These are phyloP conservation scores for Petrolisthes cinctipes DNA, from an alignment of 2,888 invertebrate species.

Conservation along the genomic window DNA sequence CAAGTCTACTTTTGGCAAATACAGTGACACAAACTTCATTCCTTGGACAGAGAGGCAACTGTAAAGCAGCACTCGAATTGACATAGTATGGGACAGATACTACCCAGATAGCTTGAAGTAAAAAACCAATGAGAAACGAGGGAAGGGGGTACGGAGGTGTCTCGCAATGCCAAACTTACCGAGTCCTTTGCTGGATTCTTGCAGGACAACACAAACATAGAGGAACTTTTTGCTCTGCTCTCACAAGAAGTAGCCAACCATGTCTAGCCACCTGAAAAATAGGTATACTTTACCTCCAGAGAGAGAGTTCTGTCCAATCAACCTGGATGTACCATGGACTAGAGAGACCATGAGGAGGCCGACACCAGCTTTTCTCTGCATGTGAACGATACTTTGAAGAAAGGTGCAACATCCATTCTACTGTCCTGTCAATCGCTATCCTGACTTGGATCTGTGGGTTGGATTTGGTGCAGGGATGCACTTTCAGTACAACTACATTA, in stretches of 20 bases:
- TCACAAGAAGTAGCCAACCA: conserved; percentile 30
- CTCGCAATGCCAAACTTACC: conserved; percentile 27
- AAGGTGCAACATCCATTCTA: conserved; percentile 15
- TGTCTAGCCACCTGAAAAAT: conserved; percentile 20
- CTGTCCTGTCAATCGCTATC: conserved; percentile 5
- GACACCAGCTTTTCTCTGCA: conserved; percentile 24
- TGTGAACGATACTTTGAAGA: conserved; percentile 23
- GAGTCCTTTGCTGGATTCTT: conserved; percentile 24
- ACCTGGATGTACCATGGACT: conserved; percentile 23
- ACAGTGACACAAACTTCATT: conserved; percentile 15
- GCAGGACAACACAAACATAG: conserved; percentile 22
- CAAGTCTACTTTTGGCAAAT: conserved; percentile 14
- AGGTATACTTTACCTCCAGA: conserved; percentile 19
- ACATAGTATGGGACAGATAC: conserved; percentile 10
- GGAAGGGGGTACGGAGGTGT: conserved; percentile 27
- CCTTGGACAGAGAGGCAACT: conserved; percentile 13
- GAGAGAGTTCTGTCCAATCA: conserved; percentile 25
- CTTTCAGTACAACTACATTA: conserved; percentile 25
- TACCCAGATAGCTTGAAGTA: conserved; percentile 25
- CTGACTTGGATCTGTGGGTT: conserved; percentile 24
- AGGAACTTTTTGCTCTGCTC: conserved; percentile 21
- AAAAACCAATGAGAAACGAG: conserved; percentile 24
- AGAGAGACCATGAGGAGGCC: conserved; percentile 20
- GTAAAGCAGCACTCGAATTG: conserved; percentile 20
- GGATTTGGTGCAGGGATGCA: conserved; percentile 21